Evolutionary conservation across 2,113 vertebrate genomes (phyloP), one percentile per base, ranked within the genome.

Genomic region (Dolichallabes microphthalmus): DNA sequence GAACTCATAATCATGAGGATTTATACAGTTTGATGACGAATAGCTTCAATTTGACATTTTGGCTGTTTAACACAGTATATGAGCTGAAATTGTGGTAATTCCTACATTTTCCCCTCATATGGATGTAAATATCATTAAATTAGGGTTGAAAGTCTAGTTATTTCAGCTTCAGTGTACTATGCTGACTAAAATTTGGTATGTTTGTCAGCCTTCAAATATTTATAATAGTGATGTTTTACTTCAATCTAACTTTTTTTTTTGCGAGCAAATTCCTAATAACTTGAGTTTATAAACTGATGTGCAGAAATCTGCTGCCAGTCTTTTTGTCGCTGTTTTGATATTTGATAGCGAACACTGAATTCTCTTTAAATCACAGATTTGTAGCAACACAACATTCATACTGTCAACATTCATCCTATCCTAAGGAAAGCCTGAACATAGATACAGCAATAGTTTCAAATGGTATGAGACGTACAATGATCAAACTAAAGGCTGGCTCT

Each of bases 401-500:
- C 4, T 94, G 39, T 39, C 9, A 19, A 3, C 53, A 27, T 61
- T 60, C 53, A 45, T 50, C 20, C 22, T 94, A 92, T 92, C 90
- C 89, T 93, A 93, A 94, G 92, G 92, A 93, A 91, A 89, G 88
- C 90, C 92, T 93, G 90, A 91, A 45, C 45, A 45, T 45, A 94
- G 93, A 93, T 92, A 91, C 93, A 93, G 93, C 93, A 92, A 92
- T 92, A 90, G 88, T 92, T 89, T 89, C 88, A 13, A 90, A 89
- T 87, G 89, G 89, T 45, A 27, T 74, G 22, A 35, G 20, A 39
- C 61, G 22, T 55, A 50, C 13, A 6, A 75, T 68, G 27, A 78
- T 78, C 53, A 86, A 88, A 94, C 93, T 95, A 94, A 95, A 94
- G 91, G 92, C 89, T 95, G 90, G 92, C 94, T 92, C 87, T 95